Conservation (phyloP, 2,797 vertebrate genomes). For the Hyperoplus immaculatus region DNA sequence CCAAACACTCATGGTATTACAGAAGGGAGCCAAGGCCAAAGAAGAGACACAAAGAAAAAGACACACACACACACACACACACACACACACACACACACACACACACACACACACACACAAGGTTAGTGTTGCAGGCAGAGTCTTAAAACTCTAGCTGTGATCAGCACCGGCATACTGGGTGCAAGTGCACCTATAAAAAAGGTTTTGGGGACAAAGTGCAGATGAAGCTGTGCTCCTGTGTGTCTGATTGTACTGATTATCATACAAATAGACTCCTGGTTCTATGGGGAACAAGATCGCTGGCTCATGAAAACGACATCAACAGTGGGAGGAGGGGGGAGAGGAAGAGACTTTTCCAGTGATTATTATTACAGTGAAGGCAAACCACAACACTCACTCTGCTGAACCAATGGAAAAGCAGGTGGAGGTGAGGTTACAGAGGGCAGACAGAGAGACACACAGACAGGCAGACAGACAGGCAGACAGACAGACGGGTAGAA, state of each 20-base stretch:
- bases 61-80: neutral
- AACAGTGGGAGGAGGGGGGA: constrained; percentile 21
- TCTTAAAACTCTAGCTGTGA: constrained; percentile 41
- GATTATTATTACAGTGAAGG: constrained; percentile 50
- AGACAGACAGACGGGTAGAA: constrained; percentile 26
- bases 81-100: constrained; percentile 21
- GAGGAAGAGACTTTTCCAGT: constrained; percentile 14
- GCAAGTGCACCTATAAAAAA: neutral
- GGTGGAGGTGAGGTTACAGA: constrained; percentile 43
- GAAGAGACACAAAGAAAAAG: too few relatives aligned
- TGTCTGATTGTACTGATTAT: constrained; percentile 28
- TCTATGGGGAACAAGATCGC: constrained; percentile 35
- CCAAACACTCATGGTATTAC: constrained; percentile 40
- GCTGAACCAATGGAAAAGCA: constrained; percentile 30
- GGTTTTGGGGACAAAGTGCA: neutral
- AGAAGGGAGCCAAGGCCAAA: constrained; percentile 11
- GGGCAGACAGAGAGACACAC: constrained; percentile 31
- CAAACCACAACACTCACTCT: constrained; percentile 56
- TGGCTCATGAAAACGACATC: constrained; percentile 41
- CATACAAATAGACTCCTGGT: constrained; percentile 41
- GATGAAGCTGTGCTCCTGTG: constrained; percentile 12
- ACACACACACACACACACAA: neutral
- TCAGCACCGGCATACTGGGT: constrained; percentile 22
- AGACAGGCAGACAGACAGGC: constrained; percentile 30
- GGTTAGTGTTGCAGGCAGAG: constrained; percentile 1